phyloP scores from a whole-genome alignment of 1,140 invertebrate genomes.

The Procambarus virginalis region DNA sequence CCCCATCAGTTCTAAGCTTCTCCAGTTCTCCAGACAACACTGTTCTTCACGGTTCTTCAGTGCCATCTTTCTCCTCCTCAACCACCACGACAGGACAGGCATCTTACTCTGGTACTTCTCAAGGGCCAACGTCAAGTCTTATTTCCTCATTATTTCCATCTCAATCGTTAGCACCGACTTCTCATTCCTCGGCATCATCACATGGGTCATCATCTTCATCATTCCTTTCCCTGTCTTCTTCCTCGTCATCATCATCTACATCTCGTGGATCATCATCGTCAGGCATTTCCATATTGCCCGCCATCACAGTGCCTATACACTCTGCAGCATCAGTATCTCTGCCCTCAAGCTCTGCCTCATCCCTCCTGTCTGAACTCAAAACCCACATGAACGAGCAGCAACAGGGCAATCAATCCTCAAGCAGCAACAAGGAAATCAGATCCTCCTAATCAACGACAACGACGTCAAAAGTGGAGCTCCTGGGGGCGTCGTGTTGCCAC shows the following conservation, averaged over 20 bases:
- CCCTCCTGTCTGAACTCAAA: background rate
- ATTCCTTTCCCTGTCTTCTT: background rate
- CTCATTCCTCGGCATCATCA: too few species aligned
- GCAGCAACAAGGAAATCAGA: background rate
- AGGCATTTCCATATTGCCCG: background rate
- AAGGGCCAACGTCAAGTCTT: background rate
- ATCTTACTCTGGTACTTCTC: background rate
- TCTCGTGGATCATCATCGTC: background rate
- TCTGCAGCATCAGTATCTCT: background rate
- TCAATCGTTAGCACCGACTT: too few species aligned
- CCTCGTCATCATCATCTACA: background rate
- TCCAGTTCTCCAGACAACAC: background rate
- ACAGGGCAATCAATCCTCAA: background rate
- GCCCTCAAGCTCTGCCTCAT: too few species aligned
- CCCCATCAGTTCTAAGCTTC: background rate
- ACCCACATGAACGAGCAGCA: background rate
- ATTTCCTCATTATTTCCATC: background rate
- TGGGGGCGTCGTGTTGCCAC: constrained; percentile 10
- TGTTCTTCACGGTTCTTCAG: too few species aligned
- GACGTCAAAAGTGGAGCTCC: background rate
- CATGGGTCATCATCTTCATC: background rate
- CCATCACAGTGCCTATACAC: background rate
- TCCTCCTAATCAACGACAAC: background rate
- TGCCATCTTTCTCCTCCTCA: background rate
- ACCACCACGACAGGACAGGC: background rate